Evolutionary conservation across 64 coral and sea anemone species (phyloP).

Genomic region (Porites lutea): DNA sequence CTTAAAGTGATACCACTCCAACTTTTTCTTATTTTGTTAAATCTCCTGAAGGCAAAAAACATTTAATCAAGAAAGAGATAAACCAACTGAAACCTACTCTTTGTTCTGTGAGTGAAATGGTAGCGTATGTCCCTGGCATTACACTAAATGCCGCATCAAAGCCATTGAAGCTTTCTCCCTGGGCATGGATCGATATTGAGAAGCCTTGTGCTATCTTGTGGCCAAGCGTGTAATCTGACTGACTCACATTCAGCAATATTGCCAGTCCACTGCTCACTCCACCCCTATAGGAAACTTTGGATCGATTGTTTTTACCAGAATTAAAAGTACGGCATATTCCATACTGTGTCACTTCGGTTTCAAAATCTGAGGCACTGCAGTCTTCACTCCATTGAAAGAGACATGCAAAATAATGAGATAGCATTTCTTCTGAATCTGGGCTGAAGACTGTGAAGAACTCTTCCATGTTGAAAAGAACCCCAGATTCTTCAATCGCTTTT

Average conservation of each 20-base stretch:
- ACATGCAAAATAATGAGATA: not conserved
- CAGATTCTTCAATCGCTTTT: not conserved
- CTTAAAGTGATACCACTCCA: no score
- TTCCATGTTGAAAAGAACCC: slow-evolving; percentile 7
- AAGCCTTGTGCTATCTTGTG: slow-evolving; percentile 5
- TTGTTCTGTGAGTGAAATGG: not conserved
- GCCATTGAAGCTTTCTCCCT: slow-evolving; percentile 47
- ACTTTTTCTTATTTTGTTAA: no score
- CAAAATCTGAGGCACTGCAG: slow-evolving; percentile 13
- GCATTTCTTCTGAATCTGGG: not conserved
- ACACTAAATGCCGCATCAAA: slow-evolving; percentile 35
- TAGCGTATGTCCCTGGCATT: slow-evolving; percentile 44
- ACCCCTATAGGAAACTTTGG: not conserved
- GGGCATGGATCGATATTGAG: slow-evolving; percentile 35
- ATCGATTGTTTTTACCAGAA: slow-evolving; percentile 28
- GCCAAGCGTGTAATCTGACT: slow-evolving; percentile 24
- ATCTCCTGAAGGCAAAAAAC: no score
- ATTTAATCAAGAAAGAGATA: no score
- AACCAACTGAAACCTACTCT: slow-evolving; percentile 21
- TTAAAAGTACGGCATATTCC: slow-evolving; percentile 64
- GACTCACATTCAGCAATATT: slow-evolving; percentile 24
- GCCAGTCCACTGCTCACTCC: slow-evolving; percentile 46
- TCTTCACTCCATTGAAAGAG: not conserved
- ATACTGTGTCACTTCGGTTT: not conserved
- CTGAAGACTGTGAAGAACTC: slow-evolving; percentile 32